Percentiles rank a stretch among this genome's conserved stretches.
phyloP scores from a whole-genome alignment of 2,797 vertebrate genomes.

The Oryzias dopingdopingensis region DNA sequence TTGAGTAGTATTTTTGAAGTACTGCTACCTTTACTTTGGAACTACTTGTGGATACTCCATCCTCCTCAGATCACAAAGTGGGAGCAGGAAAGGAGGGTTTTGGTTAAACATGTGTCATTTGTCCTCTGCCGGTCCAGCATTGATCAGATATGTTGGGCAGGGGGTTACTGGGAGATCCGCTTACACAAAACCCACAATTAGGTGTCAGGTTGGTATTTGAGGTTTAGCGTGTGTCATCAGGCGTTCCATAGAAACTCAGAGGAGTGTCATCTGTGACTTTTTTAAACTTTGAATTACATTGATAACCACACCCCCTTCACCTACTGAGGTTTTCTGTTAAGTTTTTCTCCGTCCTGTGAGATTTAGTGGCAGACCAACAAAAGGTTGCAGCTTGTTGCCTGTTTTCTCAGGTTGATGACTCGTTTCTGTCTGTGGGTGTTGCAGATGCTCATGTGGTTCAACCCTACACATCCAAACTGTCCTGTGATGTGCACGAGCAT shows the following conservation, averaged over 20 bases:
- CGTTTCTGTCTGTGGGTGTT: constrained; percentile 47
- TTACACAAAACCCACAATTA: not conserved
- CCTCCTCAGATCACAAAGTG: too few species aligned
- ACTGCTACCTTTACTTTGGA: too few species aligned
- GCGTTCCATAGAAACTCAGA: not conserved
- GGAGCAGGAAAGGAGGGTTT: too few species aligned
- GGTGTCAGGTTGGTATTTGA: constrained; percentile 6
- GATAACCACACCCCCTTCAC: too few species aligned
- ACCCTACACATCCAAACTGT: too few species aligned
- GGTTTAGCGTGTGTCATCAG: not conserved
- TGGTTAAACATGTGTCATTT: not conserved
- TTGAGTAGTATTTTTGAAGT: too few species aligned
- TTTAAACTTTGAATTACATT: too few species aligned
- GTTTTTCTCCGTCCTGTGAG: not conserved
- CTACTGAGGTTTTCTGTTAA: too few species aligned
- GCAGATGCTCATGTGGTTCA: too few species aligned
- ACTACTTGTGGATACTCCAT: too few species aligned
- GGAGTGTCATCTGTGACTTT: not conserved
- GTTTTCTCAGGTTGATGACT: constrained; percentile 46
- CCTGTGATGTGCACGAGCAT: too few species aligned
- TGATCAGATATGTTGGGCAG: not conserved
- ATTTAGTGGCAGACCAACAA: constrained; percentile 36
- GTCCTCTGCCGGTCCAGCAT: not conserved
- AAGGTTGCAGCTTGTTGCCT: constrained; percentile 64
- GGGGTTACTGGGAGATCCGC: constrained; percentile 12